Evolutionary conservation across 2,113 vertebrate species (phyloP).

Genomic region (Corapipo altera): DNA sequence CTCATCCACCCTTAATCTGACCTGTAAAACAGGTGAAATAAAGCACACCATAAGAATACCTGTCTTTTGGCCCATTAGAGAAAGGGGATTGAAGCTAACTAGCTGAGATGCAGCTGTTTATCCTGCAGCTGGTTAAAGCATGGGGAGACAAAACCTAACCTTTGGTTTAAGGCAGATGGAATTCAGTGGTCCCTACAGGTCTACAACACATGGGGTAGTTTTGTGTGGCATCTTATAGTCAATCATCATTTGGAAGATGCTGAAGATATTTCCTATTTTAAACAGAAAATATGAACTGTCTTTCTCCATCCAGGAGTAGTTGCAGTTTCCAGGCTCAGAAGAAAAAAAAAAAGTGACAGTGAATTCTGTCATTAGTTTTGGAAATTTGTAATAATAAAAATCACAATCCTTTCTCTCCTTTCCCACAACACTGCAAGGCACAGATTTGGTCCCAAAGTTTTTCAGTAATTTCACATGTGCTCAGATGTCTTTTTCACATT

Average conservation of each 20-base stretch:
- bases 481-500: background rate
- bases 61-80: background rate
- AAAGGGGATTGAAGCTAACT: background rate
- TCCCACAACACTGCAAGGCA: background rate
- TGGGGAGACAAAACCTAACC: background rate
- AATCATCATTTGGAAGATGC: background rate
- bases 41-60: background rate
- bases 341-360: background rate
- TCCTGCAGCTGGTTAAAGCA: background rate
- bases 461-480: background rate
- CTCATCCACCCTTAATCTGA: background rate
- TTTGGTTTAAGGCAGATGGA: background rate
- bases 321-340: background rate
- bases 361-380: background rate
- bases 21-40: background rate
- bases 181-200: background rate
- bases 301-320: background rate
- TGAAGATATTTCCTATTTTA: background rate
- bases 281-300: background rate
- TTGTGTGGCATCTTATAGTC: background rate
- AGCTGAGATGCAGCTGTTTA: background rate
- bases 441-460: background rate
- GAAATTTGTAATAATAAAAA: background rate
- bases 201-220: background rate
- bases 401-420: background rate